Conservation (phyloP, 1,140 invertebrate species). For the Tribolium madens region DNA sequence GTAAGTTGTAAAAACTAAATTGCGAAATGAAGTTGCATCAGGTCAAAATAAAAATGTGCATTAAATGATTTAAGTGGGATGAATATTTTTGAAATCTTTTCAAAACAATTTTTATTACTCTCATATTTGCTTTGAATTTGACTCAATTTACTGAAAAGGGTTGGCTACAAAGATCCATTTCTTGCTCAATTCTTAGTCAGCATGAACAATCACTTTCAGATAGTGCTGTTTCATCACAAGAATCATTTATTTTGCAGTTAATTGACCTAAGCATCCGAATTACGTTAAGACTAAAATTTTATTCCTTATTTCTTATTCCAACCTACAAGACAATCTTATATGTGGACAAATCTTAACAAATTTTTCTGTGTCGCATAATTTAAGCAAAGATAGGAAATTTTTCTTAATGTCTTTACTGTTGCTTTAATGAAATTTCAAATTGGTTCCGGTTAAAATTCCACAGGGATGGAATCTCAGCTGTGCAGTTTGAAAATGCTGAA, state of each 20-base stretch:
- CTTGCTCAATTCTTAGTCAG: not conserved
- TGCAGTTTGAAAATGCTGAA: not conserved
- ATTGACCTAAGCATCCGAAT: constrained; percentile 4
- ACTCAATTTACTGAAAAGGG: not conserved
- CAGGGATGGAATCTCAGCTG: too few relatives aligned
- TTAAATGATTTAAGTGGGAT: too few relatives aligned
- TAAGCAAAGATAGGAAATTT: too few relatives aligned
- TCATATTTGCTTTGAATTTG: not conserved
- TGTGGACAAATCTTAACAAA: too few relatives aligned
- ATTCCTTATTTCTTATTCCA: not conserved
- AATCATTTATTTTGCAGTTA: constrained; percentile 1
- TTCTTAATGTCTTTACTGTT: too few relatives aligned
- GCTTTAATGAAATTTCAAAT: too few relatives aligned
- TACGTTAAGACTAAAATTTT: not conserved
- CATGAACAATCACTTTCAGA: not conserved
- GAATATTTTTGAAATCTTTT: too few relatives aligned
- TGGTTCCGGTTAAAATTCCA: too few relatives aligned
- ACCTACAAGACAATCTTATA: not conserved
- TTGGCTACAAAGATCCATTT: constrained; percentile 10
- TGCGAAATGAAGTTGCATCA: not conserved
- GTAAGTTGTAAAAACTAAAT: not conserved
- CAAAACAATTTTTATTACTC: not conserved
- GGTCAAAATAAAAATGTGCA: too few relatives aligned
- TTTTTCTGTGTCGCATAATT: too few relatives aligned
- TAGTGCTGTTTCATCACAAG: not conserved